Evolutionary conservation across 2,113 vertebrate genomes (phyloP), one percentile per base, ranked within the genome.

Genomic region (Ciconia maguari): DNA sequence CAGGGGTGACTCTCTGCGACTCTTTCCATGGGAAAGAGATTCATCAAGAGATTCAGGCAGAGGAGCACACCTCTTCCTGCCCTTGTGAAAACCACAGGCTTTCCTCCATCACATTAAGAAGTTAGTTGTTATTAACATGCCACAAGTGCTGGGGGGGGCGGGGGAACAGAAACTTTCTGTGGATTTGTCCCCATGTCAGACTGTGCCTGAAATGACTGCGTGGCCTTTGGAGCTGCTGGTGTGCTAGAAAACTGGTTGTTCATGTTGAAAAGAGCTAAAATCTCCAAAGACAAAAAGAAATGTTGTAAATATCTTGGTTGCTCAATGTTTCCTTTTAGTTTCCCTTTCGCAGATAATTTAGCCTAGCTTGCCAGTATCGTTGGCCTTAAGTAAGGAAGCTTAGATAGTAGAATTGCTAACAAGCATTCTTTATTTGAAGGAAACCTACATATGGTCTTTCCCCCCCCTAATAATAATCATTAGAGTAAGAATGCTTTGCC

Each of bases 11-110:
- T 95, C 82, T 83, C 80, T 70, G 58, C 0, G 1, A 77, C 83
- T 93, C 38, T 87, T 44, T 69, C 87, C 94, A 93, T 97, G 96
- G 96, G 96, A 97, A 97, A 84, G 2, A 7, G 87, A 84, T 42
- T 8, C 11, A 1, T 1, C 3, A 2, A 29, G 21, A 52, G 6
- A 46, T 10, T 24, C 30, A 41, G 38, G 38, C 13, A 69, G 38
- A 72, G 48, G 38, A 74, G 44, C 16, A 15, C 5, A 1, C 5
- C 26, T 64, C 32, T 46, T 51, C 84, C 64, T 48, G 41, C 51
- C n/a, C 52, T 46, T 49, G 8, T 44, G 66, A 75, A 75, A n/a
- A 21, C 21, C 61, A 36, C 13, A 15, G 49, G 19, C 16, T 85
- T 92, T 27, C 55, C 34, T 66, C 49, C 16, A 11, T 44, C 75